phyloP scores from a whole-genome alignment of 2,888 invertebrate genomes.

The Nycteola revayana region DNA sequence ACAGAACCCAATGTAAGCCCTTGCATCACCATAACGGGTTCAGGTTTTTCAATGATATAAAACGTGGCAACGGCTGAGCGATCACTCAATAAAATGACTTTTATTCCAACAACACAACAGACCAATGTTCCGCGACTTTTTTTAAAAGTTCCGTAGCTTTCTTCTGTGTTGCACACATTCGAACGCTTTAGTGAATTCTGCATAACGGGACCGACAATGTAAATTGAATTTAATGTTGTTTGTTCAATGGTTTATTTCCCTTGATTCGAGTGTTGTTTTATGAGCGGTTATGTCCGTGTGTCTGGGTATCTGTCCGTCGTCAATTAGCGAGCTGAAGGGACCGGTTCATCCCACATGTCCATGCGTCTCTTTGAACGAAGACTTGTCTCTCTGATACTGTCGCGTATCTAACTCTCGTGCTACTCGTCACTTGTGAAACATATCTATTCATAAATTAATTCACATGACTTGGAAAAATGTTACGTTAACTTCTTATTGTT shows the following conservation, averaged over 20 bases:
- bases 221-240: conserved; percentile 52
- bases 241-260: conserved; percentile 40
- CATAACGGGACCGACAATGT: conserved; percentile 32
- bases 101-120: conserved; percentile 68
- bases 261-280: conserved; percentile 36
- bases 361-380: conserved; percentile 48
- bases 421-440: conserved; percentile 37
- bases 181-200: conserved; percentile 60
- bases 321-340: conserved; percentile 67
- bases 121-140: conserved; percentile 64
- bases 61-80: conserved; percentile 67
- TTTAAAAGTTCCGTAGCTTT: conserved; percentile 50
- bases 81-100: conserved; percentile 76
- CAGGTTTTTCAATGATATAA: conserved; percentile 58
- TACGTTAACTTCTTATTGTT: conserved; percentile 12
- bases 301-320: conserved; percentile 56
- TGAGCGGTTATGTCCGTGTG: conserved; percentile 42
- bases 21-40: conserved; percentile 55
- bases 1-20: conserved; percentile 42
- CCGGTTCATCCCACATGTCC: conserved; percentile 59
- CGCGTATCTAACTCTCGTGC: conserved; percentile 41
- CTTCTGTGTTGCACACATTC: conserved; percentile 49
- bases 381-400: conserved; percentile 42
- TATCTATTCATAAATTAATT: conserved; percentile 37
- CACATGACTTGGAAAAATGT: conserved; percentile 24